Conservation (phyloP, 2,797 vertebrate genomes). For the Scolopax bukidnonensis region DNA sequence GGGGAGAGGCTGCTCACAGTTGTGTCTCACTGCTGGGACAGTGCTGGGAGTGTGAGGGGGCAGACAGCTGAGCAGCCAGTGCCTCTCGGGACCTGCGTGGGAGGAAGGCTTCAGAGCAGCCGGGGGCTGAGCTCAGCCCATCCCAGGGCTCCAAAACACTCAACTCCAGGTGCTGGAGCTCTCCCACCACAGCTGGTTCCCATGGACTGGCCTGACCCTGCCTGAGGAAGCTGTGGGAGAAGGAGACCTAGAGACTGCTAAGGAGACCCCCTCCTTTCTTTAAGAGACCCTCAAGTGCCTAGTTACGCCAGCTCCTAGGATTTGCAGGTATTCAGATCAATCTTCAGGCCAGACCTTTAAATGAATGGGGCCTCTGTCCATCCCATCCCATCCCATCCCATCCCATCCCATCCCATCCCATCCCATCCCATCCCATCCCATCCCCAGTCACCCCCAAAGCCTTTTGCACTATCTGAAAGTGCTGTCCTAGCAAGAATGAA, state of each 20-base stretch:
- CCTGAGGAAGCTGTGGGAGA: not conserved
- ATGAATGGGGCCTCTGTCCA: not conserved
- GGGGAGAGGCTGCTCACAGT: not conserved
- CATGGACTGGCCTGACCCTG: not conserved
- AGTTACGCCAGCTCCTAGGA: not conserved
- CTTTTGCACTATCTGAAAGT: not conserved
- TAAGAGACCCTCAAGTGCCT: not conserved
- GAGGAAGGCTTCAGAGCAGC: constrained; percentile 6
- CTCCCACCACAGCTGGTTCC: rapidly evolving
- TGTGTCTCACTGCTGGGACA: not conserved
- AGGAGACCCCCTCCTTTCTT: not conserved
- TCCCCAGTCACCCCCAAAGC: not conserved
- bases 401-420: too few relatives aligned
- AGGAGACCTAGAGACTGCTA: not conserved
- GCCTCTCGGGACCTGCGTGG: not conserved
- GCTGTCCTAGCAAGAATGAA: not conserved
- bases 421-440: too few relatives aligned
- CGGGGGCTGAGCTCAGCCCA: not conserved
- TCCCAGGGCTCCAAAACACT: not conserved
- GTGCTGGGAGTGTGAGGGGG: not conserved
- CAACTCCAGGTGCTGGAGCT: not conserved
- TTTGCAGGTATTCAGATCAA: not conserved
- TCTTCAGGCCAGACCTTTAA: not conserved
- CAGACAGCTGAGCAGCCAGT: not conserved
- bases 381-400: not conserved